A percentile compares a stretch with the other conserved stretches of the same genome.
Evolutionary conservation across 2,888 invertebrate species (phyloP).

Genomic region (Orthonychiurus folsomi): DNA sequence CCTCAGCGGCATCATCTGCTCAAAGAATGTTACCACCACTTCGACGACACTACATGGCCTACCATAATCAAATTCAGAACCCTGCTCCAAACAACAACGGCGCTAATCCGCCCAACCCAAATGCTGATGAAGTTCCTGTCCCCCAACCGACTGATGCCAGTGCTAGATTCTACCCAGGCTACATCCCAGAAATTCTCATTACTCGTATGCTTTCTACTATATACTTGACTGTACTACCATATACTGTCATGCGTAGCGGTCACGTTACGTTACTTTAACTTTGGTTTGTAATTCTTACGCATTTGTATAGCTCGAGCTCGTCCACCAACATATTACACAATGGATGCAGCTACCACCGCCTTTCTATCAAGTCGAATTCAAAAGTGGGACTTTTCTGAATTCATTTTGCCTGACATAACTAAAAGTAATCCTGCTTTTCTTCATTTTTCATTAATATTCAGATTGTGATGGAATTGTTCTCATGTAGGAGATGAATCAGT

Average conservation of each 20-base stretch:
- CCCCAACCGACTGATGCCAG: conserved; percentile 21
- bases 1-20: too few relatives aligned
- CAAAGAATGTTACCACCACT: too few relatives aligned
- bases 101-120: conserved; percentile 4
- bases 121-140: conserved; percentile 3
- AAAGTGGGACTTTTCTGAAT: conserved; percentile 38
- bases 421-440: too few relatives aligned
- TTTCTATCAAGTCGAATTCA: conserved; percentile 39
- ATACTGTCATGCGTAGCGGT: not conserved
- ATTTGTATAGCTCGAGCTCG: conserved; percentile 31
- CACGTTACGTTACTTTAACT: not conserved
- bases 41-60: too few relatives aligned
- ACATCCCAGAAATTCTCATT: conserved; percentile 39
- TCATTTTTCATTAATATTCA: too few relatives aligned
- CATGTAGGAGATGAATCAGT: conserved; percentile 25
- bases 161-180: conserved; percentile 37
- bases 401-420: conserved; percentile 34
- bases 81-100: too few relatives aligned
- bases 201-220: conserved; percentile 28
- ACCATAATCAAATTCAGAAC: too few relatives aligned
- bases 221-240: not conserved
- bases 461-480: conserved; percentile 8
- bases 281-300: not conserved
- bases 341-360: conserved; percentile 39
- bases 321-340: conserved; percentile 36